Conservation (phyloP, 2,797 vertebrate genomes). For the Pagetopsis macropterus region DNA sequence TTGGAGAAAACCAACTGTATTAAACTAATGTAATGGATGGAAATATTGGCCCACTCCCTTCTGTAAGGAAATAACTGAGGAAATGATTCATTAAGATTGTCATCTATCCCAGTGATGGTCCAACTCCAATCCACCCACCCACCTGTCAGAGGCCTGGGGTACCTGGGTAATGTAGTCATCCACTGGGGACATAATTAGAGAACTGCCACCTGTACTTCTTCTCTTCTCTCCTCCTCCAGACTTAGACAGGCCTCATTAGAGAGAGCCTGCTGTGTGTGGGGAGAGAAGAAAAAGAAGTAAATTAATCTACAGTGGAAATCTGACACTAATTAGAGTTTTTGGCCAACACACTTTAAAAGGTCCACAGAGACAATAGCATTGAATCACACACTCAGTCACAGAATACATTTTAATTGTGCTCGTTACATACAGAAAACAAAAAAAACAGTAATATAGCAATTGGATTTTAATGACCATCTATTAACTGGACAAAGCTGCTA, state of each 20-base stretch:
- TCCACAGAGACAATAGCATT: conserved; percentile 61
- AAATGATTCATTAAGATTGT: conserved; percentile 61
- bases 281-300: conserved; percentile 31
- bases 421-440: conserved; percentile 67
- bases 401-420: conserved; percentile 73
- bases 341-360: conserved; percentile 60
- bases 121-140: conserved; percentile 54
- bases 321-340: conserved; percentile 80
- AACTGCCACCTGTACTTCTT: conserved; percentile 73
- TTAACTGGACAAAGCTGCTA: conserved; percentile 59
- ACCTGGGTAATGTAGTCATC: conserved; percentile 81
- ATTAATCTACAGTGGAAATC: conserved; percentile 78
- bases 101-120: conserved; percentile 59
- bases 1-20: conserved; percentile 14
- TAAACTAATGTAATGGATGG: conserved; percentile 29
- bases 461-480: conserved; percentile 72
- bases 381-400: conserved; percentile 31
- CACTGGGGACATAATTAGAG: conserved; percentile 80
- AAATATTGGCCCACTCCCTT: conserved; percentile 24
- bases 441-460: conserved; percentile 66
- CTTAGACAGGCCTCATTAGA: conserved; percentile 70
- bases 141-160: conserved; percentile 68
- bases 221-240: conserved; percentile 59
- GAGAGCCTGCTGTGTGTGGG: conserved; percentile 22
- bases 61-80: conserved; percentile 40